phyloP scores from a whole-genome alignment of 2,888 invertebrate genomes.

The Drosophila yooni region DNA sequence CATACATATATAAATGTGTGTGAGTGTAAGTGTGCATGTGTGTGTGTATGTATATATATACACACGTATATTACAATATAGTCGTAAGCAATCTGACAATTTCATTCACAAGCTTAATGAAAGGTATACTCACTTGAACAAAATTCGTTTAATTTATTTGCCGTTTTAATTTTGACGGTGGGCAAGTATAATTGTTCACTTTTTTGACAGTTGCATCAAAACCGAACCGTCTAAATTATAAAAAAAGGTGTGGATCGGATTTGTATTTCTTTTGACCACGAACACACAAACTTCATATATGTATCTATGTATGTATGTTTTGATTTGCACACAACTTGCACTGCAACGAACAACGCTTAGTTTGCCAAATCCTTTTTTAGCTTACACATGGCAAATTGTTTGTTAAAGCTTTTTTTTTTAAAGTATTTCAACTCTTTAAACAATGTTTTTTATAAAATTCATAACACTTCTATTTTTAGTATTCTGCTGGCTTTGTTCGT shows the following conservation, averaged over 20 bases:
- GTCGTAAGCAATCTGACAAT: slow-evolving; percentile 20
- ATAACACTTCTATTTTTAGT: slow-evolving; percentile 52
- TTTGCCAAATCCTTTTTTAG: slow-evolving; percentile 47
- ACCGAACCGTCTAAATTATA: slow-evolving; percentile 27
- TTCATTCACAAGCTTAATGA: slow-evolving; percentile 24
- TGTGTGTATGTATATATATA: not conserved
- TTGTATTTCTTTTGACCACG: slow-evolving; percentile 63
- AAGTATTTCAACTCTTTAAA: slow-evolving; percentile 34
- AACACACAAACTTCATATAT: slow-evolving; percentile 49
- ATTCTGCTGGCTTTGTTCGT: slow-evolving; percentile 64
- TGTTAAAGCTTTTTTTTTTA: slow-evolving; percentile 23
- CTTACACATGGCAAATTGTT: slow-evolving; percentile 49
- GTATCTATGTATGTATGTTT: slow-evolving; percentile 49
- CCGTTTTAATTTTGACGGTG: slow-evolving; percentile 10
- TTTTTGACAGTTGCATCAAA: slow-evolving; percentile 24
- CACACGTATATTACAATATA: slow-evolving; percentile 1
- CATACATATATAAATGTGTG: not conserved
- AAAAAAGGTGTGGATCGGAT: slow-evolving; percentile 50
- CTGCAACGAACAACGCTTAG: slow-evolving; percentile 39
- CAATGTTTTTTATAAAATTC: slow-evolving; percentile 43
- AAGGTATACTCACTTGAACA: slow-evolving; percentile 47
- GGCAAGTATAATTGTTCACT: slow-evolving; percentile 21
- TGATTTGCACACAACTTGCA: slow-evolving; percentile 54
- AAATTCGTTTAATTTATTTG: slow-evolving; percentile 25
- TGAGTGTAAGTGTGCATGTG: not conserved